Evolutionary conservation across 2,113 vertebrate genomes (phyloP).

Genomic region (Pygoscelis adeliae): DNA sequence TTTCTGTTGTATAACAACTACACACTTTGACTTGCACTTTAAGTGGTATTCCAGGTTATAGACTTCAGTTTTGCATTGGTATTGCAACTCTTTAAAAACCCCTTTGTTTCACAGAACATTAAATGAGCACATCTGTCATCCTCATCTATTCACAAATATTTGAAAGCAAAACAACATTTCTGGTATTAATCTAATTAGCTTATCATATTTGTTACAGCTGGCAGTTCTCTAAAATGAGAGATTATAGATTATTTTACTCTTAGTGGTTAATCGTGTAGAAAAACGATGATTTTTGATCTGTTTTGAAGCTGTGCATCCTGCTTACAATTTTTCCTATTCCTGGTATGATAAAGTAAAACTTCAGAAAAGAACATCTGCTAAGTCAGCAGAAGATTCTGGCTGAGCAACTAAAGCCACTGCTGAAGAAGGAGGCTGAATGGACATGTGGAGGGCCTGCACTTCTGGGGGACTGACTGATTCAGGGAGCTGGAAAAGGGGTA

Average conservation of each 20-base stretch:
- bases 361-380: neutral
- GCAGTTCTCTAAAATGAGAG: neutral
- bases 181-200: neutral
- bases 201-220: neutral
- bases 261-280: neutral
- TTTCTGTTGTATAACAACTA: neutral
- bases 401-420: neutral
- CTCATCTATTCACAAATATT: neutral
- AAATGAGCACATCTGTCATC: neutral
- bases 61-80: neutral
- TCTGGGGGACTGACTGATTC: neutral
- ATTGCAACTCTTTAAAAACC: neutral
- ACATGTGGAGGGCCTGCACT: neutral
- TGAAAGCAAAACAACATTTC: neutral
- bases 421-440: neutral
- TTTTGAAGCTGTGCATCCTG: neutral
- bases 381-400: neutral
- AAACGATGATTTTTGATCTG: fast-evolving
- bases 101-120: neutral
- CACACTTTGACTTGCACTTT: neutral
- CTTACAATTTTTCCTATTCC: neutral
- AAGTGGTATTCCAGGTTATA: neutral
- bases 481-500: neutral
- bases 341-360: neutral
- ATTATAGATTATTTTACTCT: neutral